phyloP scores from a whole-genome alignment of 2,113 vertebrate genomes.

The Oncorhynchus masou region DNA sequence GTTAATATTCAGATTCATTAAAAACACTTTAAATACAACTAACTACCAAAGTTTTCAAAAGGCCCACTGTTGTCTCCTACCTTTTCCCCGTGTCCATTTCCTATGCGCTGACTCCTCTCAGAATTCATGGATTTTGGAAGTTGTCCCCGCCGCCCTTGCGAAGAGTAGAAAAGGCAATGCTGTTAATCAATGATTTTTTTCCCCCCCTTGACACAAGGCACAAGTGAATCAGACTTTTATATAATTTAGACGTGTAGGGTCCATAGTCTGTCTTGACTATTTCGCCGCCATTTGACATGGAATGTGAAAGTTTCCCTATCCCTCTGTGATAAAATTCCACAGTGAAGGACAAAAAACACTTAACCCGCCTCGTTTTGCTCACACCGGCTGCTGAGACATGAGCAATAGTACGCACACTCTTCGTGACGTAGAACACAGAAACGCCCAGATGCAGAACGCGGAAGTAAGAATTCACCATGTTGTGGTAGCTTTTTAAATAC shows the following conservation, averaged over 20 bases:
- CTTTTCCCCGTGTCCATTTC: conserved; percentile 38
- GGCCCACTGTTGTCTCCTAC: conserved; percentile 28
- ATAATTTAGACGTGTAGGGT: not conserved
- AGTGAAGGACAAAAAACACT: conserved; percentile 46
- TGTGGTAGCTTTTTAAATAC: no score
- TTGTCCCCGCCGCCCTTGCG: not conserved
- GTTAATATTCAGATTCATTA: no score
- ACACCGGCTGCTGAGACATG: not conserved
- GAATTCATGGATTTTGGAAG: conserved; percentile 53
- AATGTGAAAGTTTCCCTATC: conserved; percentile 21
- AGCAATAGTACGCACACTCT: not conserved
- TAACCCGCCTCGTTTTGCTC: not conserved
- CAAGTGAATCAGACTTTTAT: not conserved
- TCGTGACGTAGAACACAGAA: conserved; percentile 21
- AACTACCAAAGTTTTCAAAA: no score
- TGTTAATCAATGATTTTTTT: not conserved
- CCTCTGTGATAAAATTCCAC: conserved; percentile 38
- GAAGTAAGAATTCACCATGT: conserved; percentile 8
- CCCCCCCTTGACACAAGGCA: conserved; percentile 3
- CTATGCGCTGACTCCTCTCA: conserved; percentile 30
- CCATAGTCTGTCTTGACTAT: conserved; percentile 5
- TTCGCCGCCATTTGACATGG: not conserved
- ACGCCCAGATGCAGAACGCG: conserved; percentile 25
- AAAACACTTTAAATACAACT: no score
- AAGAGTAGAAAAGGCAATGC: not conserved